Evolutionary conservation across 92 coral and sea anemone species (phyloP).

Genomic region (Porites evermanni): DNA sequence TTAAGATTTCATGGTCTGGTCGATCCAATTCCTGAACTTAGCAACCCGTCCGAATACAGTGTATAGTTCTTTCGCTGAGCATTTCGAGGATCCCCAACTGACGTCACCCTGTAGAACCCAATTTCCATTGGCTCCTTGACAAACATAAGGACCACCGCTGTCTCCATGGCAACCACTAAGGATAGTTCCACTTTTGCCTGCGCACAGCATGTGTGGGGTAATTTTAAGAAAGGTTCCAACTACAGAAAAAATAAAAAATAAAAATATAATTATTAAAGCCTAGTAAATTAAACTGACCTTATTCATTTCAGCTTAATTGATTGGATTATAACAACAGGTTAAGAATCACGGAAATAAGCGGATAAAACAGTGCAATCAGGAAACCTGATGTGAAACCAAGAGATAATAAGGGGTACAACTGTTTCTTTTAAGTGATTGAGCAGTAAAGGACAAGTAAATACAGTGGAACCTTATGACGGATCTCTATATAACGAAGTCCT

Average conservation of each 20-base stretch:
- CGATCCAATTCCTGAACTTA: constrained; percentile 73
- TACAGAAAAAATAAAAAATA: neutral
- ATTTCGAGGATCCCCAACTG: constrained; percentile 75
- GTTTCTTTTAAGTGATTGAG: too few species aligned
- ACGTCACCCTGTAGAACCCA: constrained; percentile 80
- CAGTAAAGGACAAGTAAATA: too few species aligned
- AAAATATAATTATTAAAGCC: too few species aligned
- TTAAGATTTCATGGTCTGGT: constrained; percentile 38
- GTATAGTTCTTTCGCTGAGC: constrained; percentile 62
- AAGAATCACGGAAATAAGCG: too few species aligned
- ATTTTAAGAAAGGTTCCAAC: constrained; percentile 2
- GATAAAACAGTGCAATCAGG: too few species aligned
- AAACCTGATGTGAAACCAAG: too few species aligned
- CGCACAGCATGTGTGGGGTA: constrained; percentile 51
- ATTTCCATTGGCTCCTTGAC: constrained; percentile 55
- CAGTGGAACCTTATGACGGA: too few species aligned
- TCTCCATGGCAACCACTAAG: constrained; percentile 78
- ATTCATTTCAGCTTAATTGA: too few species aligned
- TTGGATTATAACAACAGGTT: too few species aligned
- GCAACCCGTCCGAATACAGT: constrained; percentile 73
- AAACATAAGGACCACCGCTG: constrained; percentile 76
- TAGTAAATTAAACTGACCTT: too few species aligned
- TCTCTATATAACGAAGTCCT: too few species aligned
- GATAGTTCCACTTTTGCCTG: constrained; percentile 50
- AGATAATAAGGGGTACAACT: too few species aligned